Evolutionary conservation across 1,140 invertebrate genomes (phyloP), one percentile per base, ranked within the genome.

Genomic region (Idris sp.): DNA sequence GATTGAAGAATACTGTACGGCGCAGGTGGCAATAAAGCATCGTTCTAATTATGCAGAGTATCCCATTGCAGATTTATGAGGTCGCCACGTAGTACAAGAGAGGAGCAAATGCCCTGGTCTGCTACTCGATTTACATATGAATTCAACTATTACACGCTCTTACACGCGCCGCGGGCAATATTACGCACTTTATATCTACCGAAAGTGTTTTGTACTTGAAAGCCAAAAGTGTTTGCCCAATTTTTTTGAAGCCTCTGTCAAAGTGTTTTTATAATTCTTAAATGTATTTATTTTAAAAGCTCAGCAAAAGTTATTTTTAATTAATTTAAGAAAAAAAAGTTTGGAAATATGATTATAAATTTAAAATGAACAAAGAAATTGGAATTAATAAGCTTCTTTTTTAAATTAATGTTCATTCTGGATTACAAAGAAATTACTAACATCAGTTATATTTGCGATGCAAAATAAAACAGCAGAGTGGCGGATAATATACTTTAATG

Each of bases 61-160:
- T 83, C 82, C 78, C 75, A 78, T 83, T 84, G 76, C 81, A 84
- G 80, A 84, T 84, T 84, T 84, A 84, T 81, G 82, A 83, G 81
- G 78, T 80, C 80, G 69, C 30, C 61, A n/a, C n/a, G n/a, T n/a
- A 58, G 71, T 61, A 61, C 78, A 83, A 73, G 79, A 80, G 79
- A 71, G 72, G n/a, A n/a, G n/a, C n/a, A n/a, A n/a, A n/a, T n/a
- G n/a, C 51, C 74, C 59, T 31, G 67, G 43, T 76, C 74, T 78
- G 73, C 79, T 72, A 76, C 75, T 80, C 77, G 81, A 84, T 84
- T 84, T 84, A 82, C 83, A 84, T 84, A 84, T 84, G 83, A 84
- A 84, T 84, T 84, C 82, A 84, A 83, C 82, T 83, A 83, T 84
- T 83, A 83, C 80, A 74, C 67, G 77, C 74, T 71, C 61, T 48